Conservation (phyloP, 2,888 invertebrate genomes). For the Lasioglossum lativentre region DNA sequence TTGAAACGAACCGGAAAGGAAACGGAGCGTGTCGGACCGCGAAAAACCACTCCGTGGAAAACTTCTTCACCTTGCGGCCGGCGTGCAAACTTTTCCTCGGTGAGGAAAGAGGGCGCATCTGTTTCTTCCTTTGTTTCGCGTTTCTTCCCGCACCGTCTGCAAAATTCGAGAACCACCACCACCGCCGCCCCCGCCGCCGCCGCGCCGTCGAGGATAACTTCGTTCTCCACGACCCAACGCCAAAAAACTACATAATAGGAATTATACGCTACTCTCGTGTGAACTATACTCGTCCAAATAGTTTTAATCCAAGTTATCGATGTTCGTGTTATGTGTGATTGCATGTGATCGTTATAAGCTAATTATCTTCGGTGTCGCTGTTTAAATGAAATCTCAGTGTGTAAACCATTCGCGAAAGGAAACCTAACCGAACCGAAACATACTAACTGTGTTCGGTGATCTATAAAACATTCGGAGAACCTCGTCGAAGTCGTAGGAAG, state of each 20-base stretch:
- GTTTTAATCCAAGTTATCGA: background rate
- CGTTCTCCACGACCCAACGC: background rate
- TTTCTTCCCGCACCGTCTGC: slow-evolving; percentile 6
- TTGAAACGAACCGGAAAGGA: slow-evolving; percentile 39
- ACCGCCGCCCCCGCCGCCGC: background rate
- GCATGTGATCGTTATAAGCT: slow-evolving; percentile 1
- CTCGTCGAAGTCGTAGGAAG: slow-evolving; percentile 4
- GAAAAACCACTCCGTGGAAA: slow-evolving; percentile 25
- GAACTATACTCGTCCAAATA: background rate
- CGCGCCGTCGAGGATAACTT: background rate
- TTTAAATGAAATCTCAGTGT: background rate
- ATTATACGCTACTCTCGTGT: background rate
- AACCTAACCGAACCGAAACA: background rate
- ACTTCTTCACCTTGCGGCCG: slow-evolving; percentile 9
- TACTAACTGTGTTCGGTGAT: background rate
- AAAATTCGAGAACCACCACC: background rate
- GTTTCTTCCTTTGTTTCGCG: slow-evolving; percentile 2
- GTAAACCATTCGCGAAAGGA: background rate
- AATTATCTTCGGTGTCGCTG: background rate
- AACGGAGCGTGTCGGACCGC: slow-evolving; percentile 24
- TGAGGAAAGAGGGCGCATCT: slow-evolving; percentile 22
- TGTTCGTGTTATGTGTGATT: background rate
- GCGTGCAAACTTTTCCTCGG: slow-evolving; percentile 34
- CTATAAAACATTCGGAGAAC: background rate
- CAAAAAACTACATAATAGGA: background rate